Conservation (phyloP, 2,888 invertebrate species). For the Oscheius onirici region DNA sequence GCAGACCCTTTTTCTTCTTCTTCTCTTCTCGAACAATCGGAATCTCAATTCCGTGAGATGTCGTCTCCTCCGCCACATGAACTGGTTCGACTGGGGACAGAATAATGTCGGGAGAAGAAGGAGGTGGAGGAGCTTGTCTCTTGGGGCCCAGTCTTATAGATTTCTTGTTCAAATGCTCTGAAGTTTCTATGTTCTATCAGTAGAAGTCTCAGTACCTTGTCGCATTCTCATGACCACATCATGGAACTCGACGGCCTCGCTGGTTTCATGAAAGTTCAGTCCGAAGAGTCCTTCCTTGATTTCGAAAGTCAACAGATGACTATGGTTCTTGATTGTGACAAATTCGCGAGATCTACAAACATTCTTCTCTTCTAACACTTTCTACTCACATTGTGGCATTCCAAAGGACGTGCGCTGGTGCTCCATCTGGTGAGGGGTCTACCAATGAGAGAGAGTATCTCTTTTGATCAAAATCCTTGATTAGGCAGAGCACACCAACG, state of each 20-base stretch:
- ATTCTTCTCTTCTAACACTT: too few species aligned
- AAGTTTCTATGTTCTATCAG: not conserved
- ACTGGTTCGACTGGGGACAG: constrained; percentile 4
- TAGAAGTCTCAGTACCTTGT: not conserved
- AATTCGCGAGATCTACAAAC: constrained; percentile 11
- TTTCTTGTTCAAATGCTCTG: constrained; percentile 11
- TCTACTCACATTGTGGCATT: not conserved
- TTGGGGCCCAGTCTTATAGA: not conserved
- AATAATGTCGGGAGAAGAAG: not conserved
- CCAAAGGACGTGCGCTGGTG: not conserved
- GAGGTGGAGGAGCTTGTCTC: constrained; percentile 19
- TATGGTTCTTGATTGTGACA: constrained; percentile 21
- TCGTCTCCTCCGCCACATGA: not conserved
- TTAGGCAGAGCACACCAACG: constrained; percentile 19
- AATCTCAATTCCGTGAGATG: not conserved
- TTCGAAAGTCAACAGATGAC: constrained; percentile 23
- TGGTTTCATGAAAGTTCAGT: constrained; percentile 13
- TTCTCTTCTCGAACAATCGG: constrained; percentile 1
- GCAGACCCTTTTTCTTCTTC: constrained; percentile 13
- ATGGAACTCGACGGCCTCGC: constrained; percentile 23
- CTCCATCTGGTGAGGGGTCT: not conserved
- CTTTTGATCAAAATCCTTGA: constrained; percentile 4
- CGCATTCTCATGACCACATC: not conserved
- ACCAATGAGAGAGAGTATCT: constrained; percentile 2
- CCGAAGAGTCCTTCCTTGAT: constrained; percentile 10